Percentiles rank a stretch among this genome's conserved stretches.
phyloP scores from a whole-genome alignment of 2,888 invertebrate genomes.

The Trissonchulus sp. region DNA sequence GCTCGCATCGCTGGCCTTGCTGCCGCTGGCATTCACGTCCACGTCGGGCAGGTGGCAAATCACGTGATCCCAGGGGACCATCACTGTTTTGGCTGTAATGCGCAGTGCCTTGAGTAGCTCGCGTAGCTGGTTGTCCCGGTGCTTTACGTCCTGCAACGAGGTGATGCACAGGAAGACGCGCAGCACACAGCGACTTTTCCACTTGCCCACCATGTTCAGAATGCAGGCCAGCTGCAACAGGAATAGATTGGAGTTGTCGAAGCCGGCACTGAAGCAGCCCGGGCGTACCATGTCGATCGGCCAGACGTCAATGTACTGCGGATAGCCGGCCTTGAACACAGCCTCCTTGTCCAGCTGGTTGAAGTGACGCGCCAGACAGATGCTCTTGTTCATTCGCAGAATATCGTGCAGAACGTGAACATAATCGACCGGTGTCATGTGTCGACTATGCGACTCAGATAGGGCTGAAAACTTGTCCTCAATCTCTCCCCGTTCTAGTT shows the following conservation, averaged over 20 bases:
- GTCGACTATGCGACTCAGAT: background rate
- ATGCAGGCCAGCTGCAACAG: constrained; percentile 95
- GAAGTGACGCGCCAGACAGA: constrained; percentile 87
- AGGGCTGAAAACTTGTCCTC: background rate
- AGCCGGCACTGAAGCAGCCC: constrained; percentile 65
- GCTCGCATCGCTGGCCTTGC: background rate
- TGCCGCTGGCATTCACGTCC: constrained; percentile 22
- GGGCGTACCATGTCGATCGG: constrained; percentile 83
- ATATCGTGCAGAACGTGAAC: constrained; percentile 78
- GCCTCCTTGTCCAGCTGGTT: constrained; percentile 71
- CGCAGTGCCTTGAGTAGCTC: constrained; percentile 71
- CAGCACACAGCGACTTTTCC: constrained; percentile 73
- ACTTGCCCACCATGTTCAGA: constrained; percentile 63
- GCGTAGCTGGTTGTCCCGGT: constrained; percentile 54
- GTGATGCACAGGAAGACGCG: constrained; percentile 70
- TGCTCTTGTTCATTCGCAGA: constrained; percentile 84
- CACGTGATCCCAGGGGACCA: constrained; percentile 59
- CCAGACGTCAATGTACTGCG: constrained; percentile 86
- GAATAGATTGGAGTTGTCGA: constrained; percentile 76
- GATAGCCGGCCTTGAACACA: constrained; percentile 59
- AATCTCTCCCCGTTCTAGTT: constrained; percentile 46
- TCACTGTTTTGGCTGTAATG: constrained; percentile 72
- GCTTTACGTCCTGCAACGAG: constrained; percentile 45
- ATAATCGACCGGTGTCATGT: constrained; percentile 61
- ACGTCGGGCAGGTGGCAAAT: constrained; percentile 41